phyloP scores from a whole-genome alignment of 2,113 vertebrate genomes.

The Chloropsis hardwickii region DNA sequence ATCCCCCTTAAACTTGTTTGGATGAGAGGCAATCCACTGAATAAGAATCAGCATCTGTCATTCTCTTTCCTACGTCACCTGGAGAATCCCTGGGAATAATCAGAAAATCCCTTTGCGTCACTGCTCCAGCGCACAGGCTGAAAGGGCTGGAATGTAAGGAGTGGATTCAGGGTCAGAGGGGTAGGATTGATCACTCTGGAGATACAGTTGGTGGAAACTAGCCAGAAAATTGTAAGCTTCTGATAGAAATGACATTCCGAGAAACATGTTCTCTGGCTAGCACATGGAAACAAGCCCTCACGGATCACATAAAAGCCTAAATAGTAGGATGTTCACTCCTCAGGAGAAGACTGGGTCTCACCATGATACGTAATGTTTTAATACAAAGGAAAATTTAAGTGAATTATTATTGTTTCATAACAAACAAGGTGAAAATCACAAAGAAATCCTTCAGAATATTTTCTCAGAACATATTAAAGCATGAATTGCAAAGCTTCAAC shows the following conservation, averaged over 20 bases:
- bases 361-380: neutral
- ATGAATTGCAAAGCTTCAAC: neutral
- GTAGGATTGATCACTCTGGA: neutral
- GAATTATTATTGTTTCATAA: neutral
- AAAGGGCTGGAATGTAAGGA: neutral
- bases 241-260: neutral
- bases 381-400: neutral
- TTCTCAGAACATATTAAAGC: neutral
- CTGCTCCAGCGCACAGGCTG: neutral
- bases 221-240: neutral
- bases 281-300: neutral
- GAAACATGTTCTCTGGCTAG: neutral
- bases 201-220: neutral
- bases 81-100: constrained; percentile 62
- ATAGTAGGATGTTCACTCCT: neutral
- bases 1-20: neutral
- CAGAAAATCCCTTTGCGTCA: constrained; percentile 40
- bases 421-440: neutral
- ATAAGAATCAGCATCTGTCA: neutral
- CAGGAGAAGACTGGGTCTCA: neutral
- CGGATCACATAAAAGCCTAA: neutral
- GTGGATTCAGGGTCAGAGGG: neutral
- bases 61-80: constrained; percentile 24
- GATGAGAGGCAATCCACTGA: neutral
- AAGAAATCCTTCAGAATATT: neutral